phyloP scores from a whole-genome alignment of 1,140 invertebrate species.

The Pogonus chalceus region DNA sequence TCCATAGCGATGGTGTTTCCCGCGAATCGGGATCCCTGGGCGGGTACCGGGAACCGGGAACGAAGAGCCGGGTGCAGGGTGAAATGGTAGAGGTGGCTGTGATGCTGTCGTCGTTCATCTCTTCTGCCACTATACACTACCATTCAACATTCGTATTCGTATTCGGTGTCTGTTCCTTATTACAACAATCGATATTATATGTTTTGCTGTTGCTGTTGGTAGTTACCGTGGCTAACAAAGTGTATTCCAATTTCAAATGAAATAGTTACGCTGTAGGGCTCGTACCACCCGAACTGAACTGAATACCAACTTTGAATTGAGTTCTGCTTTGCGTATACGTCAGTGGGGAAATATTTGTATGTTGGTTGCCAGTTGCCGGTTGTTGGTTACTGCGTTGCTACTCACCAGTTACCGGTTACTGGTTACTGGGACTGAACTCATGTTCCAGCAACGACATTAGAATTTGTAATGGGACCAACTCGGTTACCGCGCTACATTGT shows the following conservation, averaged over 20 bases:
- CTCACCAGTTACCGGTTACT: neutral
- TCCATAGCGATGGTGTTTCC: too few relatives aligned
- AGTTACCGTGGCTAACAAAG: neutral
- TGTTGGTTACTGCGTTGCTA: neutral
- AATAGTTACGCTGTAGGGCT: slow-evolving; percentile 5
- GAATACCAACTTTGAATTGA: slow-evolving; percentile 2
- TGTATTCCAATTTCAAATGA: slow-evolving; percentile 2
- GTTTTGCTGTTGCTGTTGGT: neutral
- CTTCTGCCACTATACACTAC: too few relatives aligned
- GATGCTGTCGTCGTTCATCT: too few relatives aligned
- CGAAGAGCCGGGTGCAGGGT: too few relatives aligned
- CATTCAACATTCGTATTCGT: neutral
- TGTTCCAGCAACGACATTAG: too few relatives aligned
- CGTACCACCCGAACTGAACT: too few relatives aligned
- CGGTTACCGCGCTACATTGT: too few relatives aligned
- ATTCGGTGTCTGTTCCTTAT: neutral
- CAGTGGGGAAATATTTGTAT: neutral
- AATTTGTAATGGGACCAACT: too few relatives aligned
- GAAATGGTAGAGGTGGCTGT: too few relatives aligned
- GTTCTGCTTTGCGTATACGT: neutral
- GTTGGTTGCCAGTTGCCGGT: neutral
- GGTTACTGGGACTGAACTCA: neutral
- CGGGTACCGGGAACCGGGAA: too few relatives aligned
- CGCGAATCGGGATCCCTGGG: too few relatives aligned
- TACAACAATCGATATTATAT: neutral